These are phyloP conservation scores for Conchocele bisecta DNA, from an alignment of 2,888 invertebrate species.

Conservation along the genomic window DNA sequence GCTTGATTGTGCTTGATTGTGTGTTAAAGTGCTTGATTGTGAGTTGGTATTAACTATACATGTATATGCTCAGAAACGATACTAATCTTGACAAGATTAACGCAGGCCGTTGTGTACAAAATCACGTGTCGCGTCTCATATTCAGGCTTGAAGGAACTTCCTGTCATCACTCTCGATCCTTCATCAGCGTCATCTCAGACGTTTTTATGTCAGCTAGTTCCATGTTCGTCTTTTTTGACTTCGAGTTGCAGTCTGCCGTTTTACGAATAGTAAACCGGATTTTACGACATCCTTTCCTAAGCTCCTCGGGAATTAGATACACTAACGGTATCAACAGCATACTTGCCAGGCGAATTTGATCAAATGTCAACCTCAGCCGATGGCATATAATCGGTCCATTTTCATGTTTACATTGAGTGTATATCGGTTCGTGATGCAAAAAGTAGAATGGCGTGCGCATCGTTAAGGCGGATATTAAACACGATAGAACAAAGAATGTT, in stretches of 20 bases:
- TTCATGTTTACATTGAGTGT: constrained; percentile 1
- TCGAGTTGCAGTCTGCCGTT: constrained; percentile 34
- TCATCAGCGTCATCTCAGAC: no score
- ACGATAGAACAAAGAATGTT: constrained; percentile 38
- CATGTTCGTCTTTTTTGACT: constrained; percentile 27
- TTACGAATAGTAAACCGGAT: constrained; percentile 39
- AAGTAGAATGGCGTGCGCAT: constrained; percentile 52
- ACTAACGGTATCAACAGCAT: constrained; percentile 45
- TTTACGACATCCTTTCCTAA: constrained; percentile 30
- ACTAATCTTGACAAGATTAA: no score
- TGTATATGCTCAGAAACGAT: no score
- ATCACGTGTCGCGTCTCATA: no score
- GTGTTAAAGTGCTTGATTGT: no score
- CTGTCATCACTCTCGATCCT: no score
- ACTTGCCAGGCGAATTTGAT: constrained; percentile 23
- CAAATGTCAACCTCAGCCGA: constrained; percentile 28
- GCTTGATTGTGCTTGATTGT: no score
- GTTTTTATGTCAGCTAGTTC: constrained; percentile 41
- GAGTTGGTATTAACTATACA: no score
- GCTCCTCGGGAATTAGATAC: constrained; percentile 38
- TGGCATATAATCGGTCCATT: constrained; percentile 15
- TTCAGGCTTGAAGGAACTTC: no score
- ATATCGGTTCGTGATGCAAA: constrained; percentile 29
- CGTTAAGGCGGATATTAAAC: constrained; percentile 25
- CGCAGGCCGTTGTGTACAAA: no score